Evolutionary conservation across 2,797 vertebrate genomes (phyloP), one percentile per base, ranked within the genome.

Genomic region (Onychomys arenicola): DNA sequence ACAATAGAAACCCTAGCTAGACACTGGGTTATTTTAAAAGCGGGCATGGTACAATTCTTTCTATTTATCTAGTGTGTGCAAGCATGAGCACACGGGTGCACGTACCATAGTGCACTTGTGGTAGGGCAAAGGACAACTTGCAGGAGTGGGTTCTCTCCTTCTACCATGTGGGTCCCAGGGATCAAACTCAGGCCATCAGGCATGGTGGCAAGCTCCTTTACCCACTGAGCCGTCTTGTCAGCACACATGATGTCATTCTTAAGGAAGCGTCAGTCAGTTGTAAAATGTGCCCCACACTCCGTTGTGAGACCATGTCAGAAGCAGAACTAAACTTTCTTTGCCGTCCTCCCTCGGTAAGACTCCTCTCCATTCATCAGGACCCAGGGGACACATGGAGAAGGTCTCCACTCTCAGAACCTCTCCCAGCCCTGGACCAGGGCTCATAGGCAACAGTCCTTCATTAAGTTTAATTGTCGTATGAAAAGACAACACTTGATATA

Each of bases 401-500:
- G 84, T 80, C 52, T 94, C 94, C 13, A 19, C 0, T 94, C 90
- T 5, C 76, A 63, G 93, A 78, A 92, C 87, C 4, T 29, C 77
- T 40, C 14, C 29, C n/a, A 90, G 69, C 46, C 69, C 88, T 59
- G 77, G 23, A 87, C 55, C 34, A 9, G 5, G 52, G 59, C 21
- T 49, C 65, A 61, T 34, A n/a, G 5, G 49, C 86, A 96, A 96
- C 65, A 78, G 94, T 65, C 77, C 81, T 86, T 96, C 90, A 96
- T 97, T 89, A 94, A 46, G 81, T 78, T 90, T 90, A 95, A 97
- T 85, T 97, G 94, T 85, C 95, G 93, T 93, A 97, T 90, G 95
- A 97, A 97, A 97, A 97, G 16, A 96, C 0, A 85, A 89, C 92
- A 97, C 82, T 90, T 94, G 78, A 61, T 29, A 81, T 93, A 98